Evolutionary conservation across 2,797 vertebrate species (phyloP), one percentile per base, ranked within the genome.

Genomic region (Atherinosoma microstoma): DNA sequence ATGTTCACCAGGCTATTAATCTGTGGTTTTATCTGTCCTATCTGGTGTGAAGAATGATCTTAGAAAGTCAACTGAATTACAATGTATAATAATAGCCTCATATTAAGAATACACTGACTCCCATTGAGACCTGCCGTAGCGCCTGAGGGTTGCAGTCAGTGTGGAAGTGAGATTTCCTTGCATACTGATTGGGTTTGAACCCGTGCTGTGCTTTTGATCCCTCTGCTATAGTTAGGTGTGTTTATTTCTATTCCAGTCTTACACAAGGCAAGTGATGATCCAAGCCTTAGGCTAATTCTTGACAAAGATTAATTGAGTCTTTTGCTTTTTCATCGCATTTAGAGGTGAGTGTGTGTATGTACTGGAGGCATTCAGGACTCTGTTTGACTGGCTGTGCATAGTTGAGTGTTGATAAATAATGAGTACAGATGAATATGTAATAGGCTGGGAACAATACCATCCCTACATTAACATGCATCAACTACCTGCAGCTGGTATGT

Each of bases 291-390:
- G 82, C 80, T 84, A 87, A 84, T 85, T 87, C 79, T 68, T 85
- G 81, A 85, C 89, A 80, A 75, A 79, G 87, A 89, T 85, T 72
- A 86, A 89, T 87, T 82, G 84, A 91, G 75, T 85, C 53, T 29
- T 79, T 76, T 84, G 64, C 56, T 16, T 67, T 73, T 67, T 53
- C 64, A 61, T 36, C 57, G 34, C 10, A 38, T 71, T 18, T 78
- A 47, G 22, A 27, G 18, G 40, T 47, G 65, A 56, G 47, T 42
- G 51, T 38, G 64, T 40, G 59, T 53, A 56, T 27, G 45, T 9
- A 11, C 24, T 61, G 16, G 47, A 67, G 32, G 56, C 22, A 7
- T 73, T 82, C 29, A 53, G 47, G 71, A 73, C 59, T 73, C 11
- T 34, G 42, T 76, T 59, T 67, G 51, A 72, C 22, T 63, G 63